These are phyloP conservation scores for Sebastiscus albofasciatus DNA, from an alignment of 2,797 vertebrate species.

Conservation along the genomic window DNA sequence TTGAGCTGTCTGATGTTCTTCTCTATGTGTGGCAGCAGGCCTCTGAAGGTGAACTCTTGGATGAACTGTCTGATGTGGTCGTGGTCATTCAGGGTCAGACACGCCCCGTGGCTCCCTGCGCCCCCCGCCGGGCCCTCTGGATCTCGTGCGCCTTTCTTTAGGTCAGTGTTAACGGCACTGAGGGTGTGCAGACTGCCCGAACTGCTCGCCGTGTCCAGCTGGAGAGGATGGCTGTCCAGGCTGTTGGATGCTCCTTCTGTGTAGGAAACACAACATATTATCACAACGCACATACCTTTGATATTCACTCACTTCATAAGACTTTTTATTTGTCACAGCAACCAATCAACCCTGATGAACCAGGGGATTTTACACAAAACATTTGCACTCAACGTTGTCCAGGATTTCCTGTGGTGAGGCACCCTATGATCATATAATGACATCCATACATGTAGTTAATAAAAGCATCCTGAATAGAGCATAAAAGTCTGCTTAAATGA, in stretches of 20 bases:
- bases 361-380: not conserved
- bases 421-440: not conserved
- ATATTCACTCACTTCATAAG: not conserved
- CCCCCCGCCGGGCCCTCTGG: constrained; percentile 38
- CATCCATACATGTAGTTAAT: not conserved
- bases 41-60: constrained; percentile 97
- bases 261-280: constrained; percentile 22
- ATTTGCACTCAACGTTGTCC: not conserved
- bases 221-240: constrained; percentile 87
- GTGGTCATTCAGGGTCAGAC: constrained; percentile 94
- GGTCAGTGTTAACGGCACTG: constrained; percentile 68
- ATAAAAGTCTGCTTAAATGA: not conserved
- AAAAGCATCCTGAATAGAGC: not conserved
- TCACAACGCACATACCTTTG: not conserved
- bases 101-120: constrained; percentile 86
- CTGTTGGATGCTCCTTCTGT: constrained; percentile 84
- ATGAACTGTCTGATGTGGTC: constrained; percentile 97
- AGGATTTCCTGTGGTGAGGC: not conserved
- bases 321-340: not conserved
- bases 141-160: constrained; percentile 78
- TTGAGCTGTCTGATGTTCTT: constrained; percentile 98
- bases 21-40: constrained; percentile 95
- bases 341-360: not conserved
- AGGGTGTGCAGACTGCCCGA: constrained; percentile 72
- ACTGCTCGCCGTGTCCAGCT: constrained; percentile 83